Base-by-base conservation (phyloP, 2,113 vertebrate genomes). In the Gobius niger region DNA sequence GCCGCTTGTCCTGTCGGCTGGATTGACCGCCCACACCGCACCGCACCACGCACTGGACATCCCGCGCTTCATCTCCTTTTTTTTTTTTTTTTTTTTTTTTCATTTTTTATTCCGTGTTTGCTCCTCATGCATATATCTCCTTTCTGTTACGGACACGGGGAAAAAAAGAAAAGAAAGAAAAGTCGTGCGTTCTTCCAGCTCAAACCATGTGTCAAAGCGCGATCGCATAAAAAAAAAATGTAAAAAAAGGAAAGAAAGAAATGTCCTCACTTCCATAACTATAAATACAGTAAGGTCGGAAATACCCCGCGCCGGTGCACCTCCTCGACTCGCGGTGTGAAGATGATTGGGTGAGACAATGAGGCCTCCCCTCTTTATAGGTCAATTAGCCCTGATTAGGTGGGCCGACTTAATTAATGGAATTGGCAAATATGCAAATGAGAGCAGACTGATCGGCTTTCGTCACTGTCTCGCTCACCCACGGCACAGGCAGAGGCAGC, bases 341-440 rank as follows among this genome's bases (percentile, higher is more conserved):
- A 91, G 89, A 90, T 94, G 91, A 93, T 94, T 92, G 93, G 93
- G 92, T 88, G 83, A 94, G 93, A 92, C 93, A 90, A 88, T 88
- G 92, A 90, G 91, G 93, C 92, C 93, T 93, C 93, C 91, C 89
- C 83, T 91, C 91, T 93, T 93, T 95, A 94, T 95, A 93, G 92
- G 91, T 96, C 95, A 95, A 93, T 94, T 96, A 96, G 93, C 93
- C 86, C 90, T 94, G 93, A 94, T 95, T 95, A 94, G 85, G 87
- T 95, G 93, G 94, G 93, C 91, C 90, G 91, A 92, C 85, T 93
- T 92, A 92, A 93, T 94, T 92, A 93, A 92, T 90, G 84, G 86
- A 92, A 92, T 92, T 93, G 88, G 89, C 91, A 90, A 91, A 93
- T 92, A 92, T 92, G 93, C 89, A 90, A 91, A 92, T 88, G 86